Conservation (phyloP, 2,797 vertebrate species). For the Allobates femoralis region DNA sequence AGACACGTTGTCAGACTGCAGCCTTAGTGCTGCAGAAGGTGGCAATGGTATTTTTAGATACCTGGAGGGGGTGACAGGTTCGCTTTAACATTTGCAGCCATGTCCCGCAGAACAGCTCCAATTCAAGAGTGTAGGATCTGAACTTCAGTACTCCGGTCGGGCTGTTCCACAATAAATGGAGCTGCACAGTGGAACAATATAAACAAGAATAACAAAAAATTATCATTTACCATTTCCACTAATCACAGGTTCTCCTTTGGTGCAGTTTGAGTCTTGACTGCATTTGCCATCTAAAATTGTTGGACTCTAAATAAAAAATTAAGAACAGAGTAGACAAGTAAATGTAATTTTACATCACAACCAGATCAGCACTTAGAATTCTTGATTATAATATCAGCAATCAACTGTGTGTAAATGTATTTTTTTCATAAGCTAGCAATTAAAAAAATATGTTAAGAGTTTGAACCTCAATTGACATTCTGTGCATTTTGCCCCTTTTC, state of each 20-base stretch:
- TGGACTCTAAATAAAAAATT: constrained; percentile 70
- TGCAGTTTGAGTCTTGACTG: constrained; percentile 71
- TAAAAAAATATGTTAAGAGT: too few species aligned
- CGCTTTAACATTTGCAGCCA: too few species aligned
- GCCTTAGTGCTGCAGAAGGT: too few species aligned
- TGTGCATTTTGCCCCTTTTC: too few species aligned
- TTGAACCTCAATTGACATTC: too few species aligned
- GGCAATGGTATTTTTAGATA: too few species aligned
- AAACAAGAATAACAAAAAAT: neutral
- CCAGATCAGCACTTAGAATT: neutral
- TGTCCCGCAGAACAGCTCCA: too few species aligned
- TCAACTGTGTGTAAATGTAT: neutral
- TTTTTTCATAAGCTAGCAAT: neutral
- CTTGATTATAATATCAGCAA: neutral
- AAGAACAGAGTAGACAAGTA: neutral
- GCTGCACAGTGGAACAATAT: neutral
- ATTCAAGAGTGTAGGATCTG: too few species aligned
- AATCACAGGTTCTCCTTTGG: constrained; percentile 68
- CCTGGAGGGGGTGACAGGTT: too few species aligned
- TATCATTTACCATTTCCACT: constrained; percentile 75
- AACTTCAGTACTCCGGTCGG: too few species aligned
- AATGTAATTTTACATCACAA: neutral
- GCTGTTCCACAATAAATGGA: too few species aligned
- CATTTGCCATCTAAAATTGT: constrained; percentile 70
- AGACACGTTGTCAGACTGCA: too few species aligned